Conservation (phyloP, 1,140 invertebrate genomes). For the Coelopa frigida region DNA sequence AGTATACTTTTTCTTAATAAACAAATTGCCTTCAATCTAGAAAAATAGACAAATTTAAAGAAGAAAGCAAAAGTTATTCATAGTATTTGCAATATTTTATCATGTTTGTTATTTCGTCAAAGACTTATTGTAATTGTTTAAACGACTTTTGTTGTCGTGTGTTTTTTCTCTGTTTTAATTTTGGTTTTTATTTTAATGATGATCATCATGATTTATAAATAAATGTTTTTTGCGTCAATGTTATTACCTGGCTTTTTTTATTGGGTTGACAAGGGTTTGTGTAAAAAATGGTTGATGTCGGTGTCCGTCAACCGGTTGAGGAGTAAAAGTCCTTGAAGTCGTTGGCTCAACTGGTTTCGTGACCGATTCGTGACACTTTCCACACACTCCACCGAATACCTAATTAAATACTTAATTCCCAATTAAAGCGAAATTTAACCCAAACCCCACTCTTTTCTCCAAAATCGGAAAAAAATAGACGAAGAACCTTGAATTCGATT, state of each 20-base stretch:
- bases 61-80: background rate
- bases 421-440: too few species aligned
- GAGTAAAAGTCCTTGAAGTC: too few species aligned
- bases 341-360: too few species aligned
- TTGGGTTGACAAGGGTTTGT: too few species aligned
- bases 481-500: too few species aligned
- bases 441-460: too few species aligned
- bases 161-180: background rate
- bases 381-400: too few species aligned
- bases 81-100: background rate
- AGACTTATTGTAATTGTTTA: background rate
- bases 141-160: background rate
- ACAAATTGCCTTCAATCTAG: slow-evolving; percentile 7
- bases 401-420: too few species aligned
- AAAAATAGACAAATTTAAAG: slow-evolving; percentile 6
- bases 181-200: background rate
- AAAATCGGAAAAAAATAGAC: too few species aligned
- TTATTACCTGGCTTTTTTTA: slow-evolving; percentile 9
- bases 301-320: too few species aligned
- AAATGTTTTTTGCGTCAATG: slow-evolving; percentile 8
- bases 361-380: too few species aligned
- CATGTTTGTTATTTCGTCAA: background rate
- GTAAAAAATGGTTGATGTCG: too few species aligned
- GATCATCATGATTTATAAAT: slow-evolving; percentile 1
- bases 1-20: slow-evolving; percentile 1